Conservation (phyloP, 2,797 vertebrate genomes). For the Balearica regulorum region DNA sequence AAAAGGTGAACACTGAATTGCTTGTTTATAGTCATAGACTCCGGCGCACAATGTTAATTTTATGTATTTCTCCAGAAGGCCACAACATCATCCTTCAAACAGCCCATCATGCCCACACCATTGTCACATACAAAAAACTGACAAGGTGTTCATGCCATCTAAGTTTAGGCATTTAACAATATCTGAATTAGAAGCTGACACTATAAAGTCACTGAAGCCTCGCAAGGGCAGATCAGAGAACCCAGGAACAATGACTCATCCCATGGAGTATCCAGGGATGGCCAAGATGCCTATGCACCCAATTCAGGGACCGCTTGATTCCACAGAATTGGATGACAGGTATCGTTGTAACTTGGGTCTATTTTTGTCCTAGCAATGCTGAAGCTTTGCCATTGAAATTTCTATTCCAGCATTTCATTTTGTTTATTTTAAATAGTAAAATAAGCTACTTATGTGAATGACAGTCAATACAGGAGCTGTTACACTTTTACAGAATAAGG, state of each 20-base stretch:
- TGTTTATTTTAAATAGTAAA: neutral
- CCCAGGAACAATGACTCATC: neutral
- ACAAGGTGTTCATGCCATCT: neutral
- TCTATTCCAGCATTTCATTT: neutral
- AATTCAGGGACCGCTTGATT: neutral
- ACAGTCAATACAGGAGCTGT: neutral
- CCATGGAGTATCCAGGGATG: neutral
- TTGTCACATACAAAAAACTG: neutral
- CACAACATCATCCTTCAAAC: neutral
- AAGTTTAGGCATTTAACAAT: neutral
- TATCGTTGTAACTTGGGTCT: neutral
- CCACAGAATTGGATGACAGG: neutral
- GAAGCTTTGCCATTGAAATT: neutral
- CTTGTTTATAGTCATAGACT: neutral
- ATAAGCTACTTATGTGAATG: neutral
- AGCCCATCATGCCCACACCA: neutral
- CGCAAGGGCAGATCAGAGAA: neutral
- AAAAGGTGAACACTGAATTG: neutral
- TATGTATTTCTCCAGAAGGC: neutral
- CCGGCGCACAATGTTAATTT: neutral
- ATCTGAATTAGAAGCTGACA: constrained; percentile 1
- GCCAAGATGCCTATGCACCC: neutral
- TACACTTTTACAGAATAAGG: neutral
- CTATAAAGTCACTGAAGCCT: neutral
- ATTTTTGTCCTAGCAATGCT: neutral